phyloP scores from a whole-genome alignment of 2,797 vertebrate species.

The Gallinago solitaria region DNA sequence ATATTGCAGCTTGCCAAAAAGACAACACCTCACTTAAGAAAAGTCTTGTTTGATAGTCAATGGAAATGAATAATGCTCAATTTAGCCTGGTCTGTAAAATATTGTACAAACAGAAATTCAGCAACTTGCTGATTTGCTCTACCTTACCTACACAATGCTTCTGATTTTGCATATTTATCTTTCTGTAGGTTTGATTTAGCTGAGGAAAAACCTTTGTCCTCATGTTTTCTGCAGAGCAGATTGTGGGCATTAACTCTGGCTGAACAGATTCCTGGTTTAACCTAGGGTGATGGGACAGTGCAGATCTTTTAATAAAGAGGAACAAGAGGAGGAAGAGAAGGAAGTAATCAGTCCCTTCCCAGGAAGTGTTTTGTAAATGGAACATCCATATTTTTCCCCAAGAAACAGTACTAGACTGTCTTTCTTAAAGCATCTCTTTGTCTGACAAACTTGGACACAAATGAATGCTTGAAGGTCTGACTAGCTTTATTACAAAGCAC shows the following conservation, averaged over 20 bases:
- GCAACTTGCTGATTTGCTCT: neutral
- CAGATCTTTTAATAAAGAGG: neutral
- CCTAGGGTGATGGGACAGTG: neutral
- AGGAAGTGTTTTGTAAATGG: neutral
- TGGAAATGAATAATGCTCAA: no score
- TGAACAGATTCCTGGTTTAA: neutral
- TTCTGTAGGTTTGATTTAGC: neutral
- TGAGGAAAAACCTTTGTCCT: neutral
- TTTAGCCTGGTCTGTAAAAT: neutral
- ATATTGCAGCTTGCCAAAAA: no score
- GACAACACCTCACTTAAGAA: no score
- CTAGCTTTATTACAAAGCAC: no score
- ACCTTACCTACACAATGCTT: neutral
- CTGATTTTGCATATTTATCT: neutral
- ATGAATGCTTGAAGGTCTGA: neutral
- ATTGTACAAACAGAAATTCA: neutral
- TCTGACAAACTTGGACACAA: neutral
- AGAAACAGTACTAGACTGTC: neutral
- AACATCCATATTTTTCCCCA: neutral
- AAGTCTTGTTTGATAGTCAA: no score
- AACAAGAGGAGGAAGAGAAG: neutral
- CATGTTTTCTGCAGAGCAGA: neutral
- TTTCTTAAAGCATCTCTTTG: neutral
- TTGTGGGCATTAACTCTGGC: neutral
- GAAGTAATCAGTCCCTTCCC: neutral